A percentile compares a stretch with the other conserved stretches of the same genome.
phyloP scores from a whole-genome alignment of 1,140 invertebrate species.

The Pollicipes pollicipes region DNA sequence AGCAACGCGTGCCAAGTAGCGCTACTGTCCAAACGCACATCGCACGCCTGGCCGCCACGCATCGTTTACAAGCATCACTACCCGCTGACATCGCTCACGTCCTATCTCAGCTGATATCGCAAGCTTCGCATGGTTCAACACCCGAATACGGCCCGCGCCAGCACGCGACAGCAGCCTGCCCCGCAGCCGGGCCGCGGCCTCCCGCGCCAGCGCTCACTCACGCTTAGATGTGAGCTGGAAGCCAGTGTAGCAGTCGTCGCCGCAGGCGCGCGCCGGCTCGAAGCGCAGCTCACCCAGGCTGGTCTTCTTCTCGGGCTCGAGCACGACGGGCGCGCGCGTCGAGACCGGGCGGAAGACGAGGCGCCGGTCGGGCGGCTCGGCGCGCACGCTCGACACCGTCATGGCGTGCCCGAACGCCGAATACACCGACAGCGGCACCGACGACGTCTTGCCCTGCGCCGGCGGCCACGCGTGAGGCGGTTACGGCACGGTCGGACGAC shows the following conservation, averaged over 20 bases:
- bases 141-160: too few relatives aligned
- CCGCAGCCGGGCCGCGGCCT: too few relatives aligned
- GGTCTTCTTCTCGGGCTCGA: constrained; percentile 25
- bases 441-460: constrained; percentile 55
- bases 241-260: constrained; percentile 55
- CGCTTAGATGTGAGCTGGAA: constrained; percentile 37
- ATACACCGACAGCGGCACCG: constrained; percentile 47
- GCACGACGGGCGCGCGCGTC: constrained; percentile 14
- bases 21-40: too few relatives aligned
- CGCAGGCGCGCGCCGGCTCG: constrained; percentile 48
- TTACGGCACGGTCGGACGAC: too few relatives aligned
- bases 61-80: too few relatives aligned
- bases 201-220: constrained; percentile 24
- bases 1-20: too few relatives aligned
- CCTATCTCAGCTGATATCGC: too few relatives aligned
- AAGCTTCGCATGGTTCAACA: too few relatives aligned
- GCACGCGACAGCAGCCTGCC: too few relatives aligned
- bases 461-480: too few relatives aligned
- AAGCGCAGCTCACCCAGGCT: constrained; percentile 41
- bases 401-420: constrained; percentile 54
- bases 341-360: constrained; percentile 25
- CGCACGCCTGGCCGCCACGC: too few relatives aligned
- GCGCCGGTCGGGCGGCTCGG: constrained; percentile 33
- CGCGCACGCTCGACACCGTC: constrained; percentile 35
- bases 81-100: too few relatives aligned